A percentile compares a stretch with the other conserved stretches of the same genome.
phyloP scores from a whole-genome alignment of 2,113 vertebrate species.

The Suncus etruscus region DNA sequence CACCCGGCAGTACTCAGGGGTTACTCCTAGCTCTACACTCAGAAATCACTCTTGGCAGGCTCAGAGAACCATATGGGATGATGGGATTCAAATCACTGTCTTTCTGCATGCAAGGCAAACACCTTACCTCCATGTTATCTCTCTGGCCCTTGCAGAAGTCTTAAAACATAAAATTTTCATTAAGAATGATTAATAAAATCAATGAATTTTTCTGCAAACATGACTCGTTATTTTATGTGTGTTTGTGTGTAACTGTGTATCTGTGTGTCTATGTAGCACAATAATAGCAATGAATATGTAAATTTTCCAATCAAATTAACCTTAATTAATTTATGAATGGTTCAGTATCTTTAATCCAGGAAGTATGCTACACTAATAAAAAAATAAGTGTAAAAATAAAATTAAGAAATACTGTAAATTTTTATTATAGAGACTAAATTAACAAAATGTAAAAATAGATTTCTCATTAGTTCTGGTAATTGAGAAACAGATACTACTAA shows the following conservation, averaged over 20 bases:
- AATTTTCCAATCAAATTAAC: background rate
- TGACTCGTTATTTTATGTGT: no score
- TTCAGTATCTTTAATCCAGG: background rate
- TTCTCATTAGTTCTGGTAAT: background rate
- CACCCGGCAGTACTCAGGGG: no score
- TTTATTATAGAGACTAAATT: background rate
- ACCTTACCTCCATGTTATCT: no score
- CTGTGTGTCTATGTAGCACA: background rate
- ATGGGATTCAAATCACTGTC: no score
- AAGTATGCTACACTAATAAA: background rate
- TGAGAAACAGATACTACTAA: background rate
- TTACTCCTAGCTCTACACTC: no score
- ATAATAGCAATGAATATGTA: background rate
- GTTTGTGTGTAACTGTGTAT: no score
- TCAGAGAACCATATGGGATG: no score
- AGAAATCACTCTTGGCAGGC: no score
- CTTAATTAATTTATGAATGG: background rate
- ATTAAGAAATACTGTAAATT: background rate
- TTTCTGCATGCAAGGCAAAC: no score
- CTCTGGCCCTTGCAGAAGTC: background rate
- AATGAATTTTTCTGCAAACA: background rate
- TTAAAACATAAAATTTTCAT: background rate
- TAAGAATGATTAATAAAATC: background rate
- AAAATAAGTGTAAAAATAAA: background rate
- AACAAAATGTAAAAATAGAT: background rate